These are phyloP conservation scores for Opisthograptis luteolata DNA, from an alignment of 2,888 invertebrate species.

Conservation along the genomic window DNA sequence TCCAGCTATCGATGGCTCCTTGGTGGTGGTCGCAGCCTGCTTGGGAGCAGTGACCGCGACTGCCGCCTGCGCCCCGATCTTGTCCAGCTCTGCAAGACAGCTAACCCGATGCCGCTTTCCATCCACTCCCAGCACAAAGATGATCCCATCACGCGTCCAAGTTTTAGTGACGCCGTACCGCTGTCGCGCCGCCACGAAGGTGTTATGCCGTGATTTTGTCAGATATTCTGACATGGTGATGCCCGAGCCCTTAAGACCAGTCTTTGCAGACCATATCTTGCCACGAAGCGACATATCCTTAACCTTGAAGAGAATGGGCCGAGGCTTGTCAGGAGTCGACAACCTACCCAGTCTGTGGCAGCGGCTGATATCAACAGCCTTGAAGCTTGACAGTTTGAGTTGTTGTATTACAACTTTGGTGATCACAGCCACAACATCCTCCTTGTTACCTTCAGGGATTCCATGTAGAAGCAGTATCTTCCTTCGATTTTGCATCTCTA, in stretches of 20 bases:
- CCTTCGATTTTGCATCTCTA: no score
- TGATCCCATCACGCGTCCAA: constrained; percentile 21
- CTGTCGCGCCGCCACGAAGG: constrained; percentile 20
- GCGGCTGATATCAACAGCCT: neutral
- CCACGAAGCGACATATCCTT: neutral
- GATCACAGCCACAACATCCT: no score
- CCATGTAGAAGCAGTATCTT: no score
- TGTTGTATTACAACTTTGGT: neutral
- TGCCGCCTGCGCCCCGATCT: neutral
- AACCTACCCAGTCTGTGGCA: neutral
- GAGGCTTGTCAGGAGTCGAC: neutral
- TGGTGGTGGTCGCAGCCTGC: neutral
- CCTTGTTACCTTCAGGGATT: no score
- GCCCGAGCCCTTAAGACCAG: constrained; percentile 17
- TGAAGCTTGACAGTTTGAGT: neutral
- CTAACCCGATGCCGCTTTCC: neutral
- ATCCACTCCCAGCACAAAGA: neutral
- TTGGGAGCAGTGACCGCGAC: neutral
- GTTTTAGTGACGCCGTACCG: constrained; percentile 14
- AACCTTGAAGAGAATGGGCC: neutral
- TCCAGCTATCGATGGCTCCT: no score
- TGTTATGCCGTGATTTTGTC: constrained; percentile 14
- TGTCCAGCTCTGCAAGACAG: neutral
- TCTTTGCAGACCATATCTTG: neutral
- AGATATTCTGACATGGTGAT: constrained; percentile 24